Evolutionary conservation across 2,113 vertebrate species (phyloP).

Genomic region (Terrapene triunguis): DNA sequence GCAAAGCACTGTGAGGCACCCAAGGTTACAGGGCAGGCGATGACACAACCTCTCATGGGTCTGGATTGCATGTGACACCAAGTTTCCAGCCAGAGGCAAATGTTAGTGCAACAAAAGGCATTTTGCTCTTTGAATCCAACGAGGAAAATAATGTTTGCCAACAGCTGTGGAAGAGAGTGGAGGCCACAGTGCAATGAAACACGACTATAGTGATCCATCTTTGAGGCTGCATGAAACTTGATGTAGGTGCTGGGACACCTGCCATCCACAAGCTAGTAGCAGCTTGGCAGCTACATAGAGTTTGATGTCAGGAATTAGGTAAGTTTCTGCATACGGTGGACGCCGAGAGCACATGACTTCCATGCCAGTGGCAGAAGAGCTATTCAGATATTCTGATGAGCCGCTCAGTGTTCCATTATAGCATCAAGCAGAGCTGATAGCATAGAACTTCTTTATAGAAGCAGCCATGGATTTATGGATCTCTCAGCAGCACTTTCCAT

Average conservation of each 20-base stretch:
- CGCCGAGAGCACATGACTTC: background rate
- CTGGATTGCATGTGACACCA: background rate
- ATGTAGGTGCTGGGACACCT: background rate
- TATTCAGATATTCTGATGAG: background rate
- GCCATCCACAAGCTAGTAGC: background rate
- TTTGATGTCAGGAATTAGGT: background rate
- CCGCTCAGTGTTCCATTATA: background rate
- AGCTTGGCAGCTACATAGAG: background rate
- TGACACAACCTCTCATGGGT: background rate
- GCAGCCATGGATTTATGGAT: background rate
- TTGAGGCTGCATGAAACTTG: background rate
- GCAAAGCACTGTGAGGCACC: background rate
- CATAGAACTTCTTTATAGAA: background rate
- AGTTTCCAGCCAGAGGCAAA: background rate
- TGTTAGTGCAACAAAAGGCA: background rate
- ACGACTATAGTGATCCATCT: background rate
- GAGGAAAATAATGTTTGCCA: background rate
- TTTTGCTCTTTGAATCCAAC: background rate
- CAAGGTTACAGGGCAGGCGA: background rate
- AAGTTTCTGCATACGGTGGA: background rate
- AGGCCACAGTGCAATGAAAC: background rate
- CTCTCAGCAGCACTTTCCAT: slow-evolving; percentile 33
- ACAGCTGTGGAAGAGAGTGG: background rate
- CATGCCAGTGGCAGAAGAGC: background rate
- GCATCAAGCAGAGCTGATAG: slow-evolving; percentile 23